Conservation (phyloP, 2,888 invertebrate genomes). For the Epistrophe grossulariae region DNA sequence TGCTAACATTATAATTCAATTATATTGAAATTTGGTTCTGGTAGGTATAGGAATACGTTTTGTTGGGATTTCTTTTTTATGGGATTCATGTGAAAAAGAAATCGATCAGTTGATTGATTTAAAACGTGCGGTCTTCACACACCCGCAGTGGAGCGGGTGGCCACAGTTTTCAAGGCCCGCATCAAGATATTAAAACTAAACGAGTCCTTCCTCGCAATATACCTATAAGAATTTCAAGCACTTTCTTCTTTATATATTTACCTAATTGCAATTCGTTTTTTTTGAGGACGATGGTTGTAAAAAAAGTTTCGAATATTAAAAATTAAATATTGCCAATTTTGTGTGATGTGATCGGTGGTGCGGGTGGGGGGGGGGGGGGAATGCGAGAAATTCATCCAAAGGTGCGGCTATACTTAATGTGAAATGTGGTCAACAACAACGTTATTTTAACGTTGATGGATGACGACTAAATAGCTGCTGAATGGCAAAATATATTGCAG, state of each 20-base stretch:
- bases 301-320: slow-evolving; percentile 59
- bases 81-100: slow-evolving; percentile 31
- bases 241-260: slow-evolving; percentile 26
- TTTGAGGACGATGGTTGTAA: slow-evolving; percentile 41
- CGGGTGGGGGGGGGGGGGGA: background rate
- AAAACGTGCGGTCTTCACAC: slow-evolving; percentile 14
- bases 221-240: slow-evolving; percentile 30
- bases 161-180: background rate
- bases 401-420: slow-evolving; percentile 43
- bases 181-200: slow-evolving; percentile 47
- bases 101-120: slow-evolving; percentile 61
- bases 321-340: slow-evolving; percentile 70
- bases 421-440: slow-evolving; percentile 65
- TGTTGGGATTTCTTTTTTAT: slow-evolving; percentile 38
- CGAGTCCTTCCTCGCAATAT: background rate
- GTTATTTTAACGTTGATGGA: slow-evolving; percentile 49
- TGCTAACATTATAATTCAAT: slow-evolving; percentile 66
- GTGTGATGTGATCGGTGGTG: slow-evolving; percentile 1
- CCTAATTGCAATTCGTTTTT: slow-evolving; percentile 64
- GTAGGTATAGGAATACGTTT: no score
- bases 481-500: slow-evolving; percentile 3
- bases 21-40: slow-evolving; percentile 55
- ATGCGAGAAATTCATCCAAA: background rate
- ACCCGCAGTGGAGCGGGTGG: no score
- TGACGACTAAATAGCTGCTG: slow-evolving; percentile 37